These are phyloP conservation scores for Phenganax marumi DNA, from an alignment of 92 coral and sea anemone genomes.

Conservation along the genomic window DNA sequence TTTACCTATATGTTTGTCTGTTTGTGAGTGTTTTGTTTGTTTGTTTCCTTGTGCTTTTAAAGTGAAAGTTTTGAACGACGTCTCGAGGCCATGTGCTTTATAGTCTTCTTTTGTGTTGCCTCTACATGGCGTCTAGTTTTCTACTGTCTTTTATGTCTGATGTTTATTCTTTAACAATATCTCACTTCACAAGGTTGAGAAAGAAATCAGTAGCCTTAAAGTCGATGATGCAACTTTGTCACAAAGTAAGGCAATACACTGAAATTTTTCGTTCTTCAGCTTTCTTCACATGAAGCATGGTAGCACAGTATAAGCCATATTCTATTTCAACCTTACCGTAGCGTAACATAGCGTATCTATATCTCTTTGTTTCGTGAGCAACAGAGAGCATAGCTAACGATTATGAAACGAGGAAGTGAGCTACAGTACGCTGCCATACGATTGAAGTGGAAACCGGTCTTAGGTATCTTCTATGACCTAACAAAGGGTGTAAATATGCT, in stretches of 20 bases:
- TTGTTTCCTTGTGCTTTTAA: too few species aligned
- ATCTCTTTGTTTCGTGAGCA: too few species aligned
- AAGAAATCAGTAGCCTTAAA: slow-evolving; percentile 47
- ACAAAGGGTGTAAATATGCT: not conserved
- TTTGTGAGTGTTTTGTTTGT: too few species aligned
- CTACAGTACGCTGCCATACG: not conserved
- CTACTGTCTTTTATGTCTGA: too few species aligned
- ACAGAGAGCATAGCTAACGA: too few species aligned
- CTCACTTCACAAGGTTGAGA: slow-evolving; percentile 32
- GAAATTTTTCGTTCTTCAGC: not conserved
- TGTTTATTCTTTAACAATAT: not conserved
- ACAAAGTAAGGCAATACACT: slow-evolving; percentile 56
- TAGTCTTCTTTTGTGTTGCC: too few species aligned
- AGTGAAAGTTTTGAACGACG: too few species aligned
- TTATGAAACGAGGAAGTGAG: too few species aligned
- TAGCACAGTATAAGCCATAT: too few species aligned
- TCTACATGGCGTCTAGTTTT: slow-evolving; percentile 34
- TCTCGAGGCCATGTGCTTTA: not conserved
- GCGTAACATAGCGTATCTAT: too few species aligned
- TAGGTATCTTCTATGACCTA: not conserved
- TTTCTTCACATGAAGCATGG: not conserved
- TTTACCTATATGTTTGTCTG: too few species aligned
- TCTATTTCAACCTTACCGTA: too few species aligned
- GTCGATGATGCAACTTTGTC: slow-evolving; percentile 72
- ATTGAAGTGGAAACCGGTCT: not conserved